These are phyloP conservation scores for Calyptomena viridis DNA, from an alignment of 2,113 vertebrate species.

Conservation along the genomic window DNA sequence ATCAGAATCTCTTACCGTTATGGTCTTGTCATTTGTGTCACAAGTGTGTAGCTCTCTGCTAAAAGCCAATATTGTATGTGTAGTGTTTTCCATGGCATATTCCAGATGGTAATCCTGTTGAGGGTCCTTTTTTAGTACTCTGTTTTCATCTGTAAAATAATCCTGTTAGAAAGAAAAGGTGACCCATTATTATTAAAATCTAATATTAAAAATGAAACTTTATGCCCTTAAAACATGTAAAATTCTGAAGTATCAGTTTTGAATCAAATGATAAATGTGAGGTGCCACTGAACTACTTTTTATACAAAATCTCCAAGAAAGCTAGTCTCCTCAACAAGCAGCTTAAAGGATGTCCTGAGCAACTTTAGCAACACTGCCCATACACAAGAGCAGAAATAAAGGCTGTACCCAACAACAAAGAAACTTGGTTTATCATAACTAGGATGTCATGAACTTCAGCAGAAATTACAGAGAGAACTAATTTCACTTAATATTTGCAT, in stretches of 20 bases:
- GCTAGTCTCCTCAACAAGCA: background rate
- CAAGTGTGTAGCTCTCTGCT: slow-evolving; percentile 83
- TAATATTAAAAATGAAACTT: background rate
- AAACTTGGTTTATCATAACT: background rate
- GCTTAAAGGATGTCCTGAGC: background rate
- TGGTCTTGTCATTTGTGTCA: slow-evolving; percentile 80
- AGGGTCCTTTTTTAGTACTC: slow-evolving; percentile 78
- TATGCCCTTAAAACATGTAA: background rate
- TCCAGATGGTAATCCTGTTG: slow-evolving; percentile 84
- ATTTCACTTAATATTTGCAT: background rate
- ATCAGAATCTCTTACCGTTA: slow-evolving; percentile 76
- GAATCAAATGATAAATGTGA: background rate
- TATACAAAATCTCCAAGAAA: background rate
- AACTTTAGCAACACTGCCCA: background rate
- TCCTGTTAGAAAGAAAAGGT: slow-evolving; percentile 73
- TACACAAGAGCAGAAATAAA: background rate
- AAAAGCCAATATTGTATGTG: slow-evolving; percentile 83
- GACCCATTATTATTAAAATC: background rate
- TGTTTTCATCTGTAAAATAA: slow-evolving; percentile 81
- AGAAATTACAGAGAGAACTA: background rate
- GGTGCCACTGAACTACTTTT: background rate
- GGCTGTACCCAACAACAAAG: background rate
- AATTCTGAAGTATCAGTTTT: background rate
- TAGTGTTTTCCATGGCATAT: slow-evolving; percentile 84
- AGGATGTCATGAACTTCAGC: background rate